A percentile compares a stretch with the other conserved stretches of the same genome.
Conservation (phyloP, 1,140 invertebrate species). For the Sinonovacula constricta region DNA sequence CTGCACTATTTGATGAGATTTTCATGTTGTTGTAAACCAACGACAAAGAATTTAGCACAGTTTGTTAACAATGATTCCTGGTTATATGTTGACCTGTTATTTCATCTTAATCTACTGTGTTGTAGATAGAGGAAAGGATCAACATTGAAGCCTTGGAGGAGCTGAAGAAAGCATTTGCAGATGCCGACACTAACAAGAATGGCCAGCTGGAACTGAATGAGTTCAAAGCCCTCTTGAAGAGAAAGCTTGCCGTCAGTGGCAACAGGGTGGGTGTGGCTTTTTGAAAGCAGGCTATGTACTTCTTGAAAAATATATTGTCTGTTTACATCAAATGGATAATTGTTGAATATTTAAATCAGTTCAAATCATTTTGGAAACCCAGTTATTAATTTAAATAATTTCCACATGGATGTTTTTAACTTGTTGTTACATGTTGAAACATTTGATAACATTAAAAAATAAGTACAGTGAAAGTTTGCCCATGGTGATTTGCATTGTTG, state of each 20-base stretch:
- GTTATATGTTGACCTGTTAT: too few species aligned
- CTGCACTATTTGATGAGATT: too few species aligned
- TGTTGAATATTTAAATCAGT: background rate
- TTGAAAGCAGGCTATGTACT: background rate
- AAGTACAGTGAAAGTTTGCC: too few species aligned
- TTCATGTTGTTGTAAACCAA: too few species aligned
- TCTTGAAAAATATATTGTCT: background rate
- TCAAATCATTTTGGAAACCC: background rate
- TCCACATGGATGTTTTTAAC: background rate
- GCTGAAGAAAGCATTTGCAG: constrained; percentile 74
- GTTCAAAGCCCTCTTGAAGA: constrained; percentile 74
- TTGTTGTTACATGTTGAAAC: background rate
- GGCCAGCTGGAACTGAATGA: constrained; percentile 75
- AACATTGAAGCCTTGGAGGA: constrained; percentile 75
- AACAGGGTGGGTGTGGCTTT: constrained; percentile 63
- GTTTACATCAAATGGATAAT: background rate
- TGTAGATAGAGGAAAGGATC: constrained; percentile 78
- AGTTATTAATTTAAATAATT: background rate
- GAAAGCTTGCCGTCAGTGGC: constrained; percentile 64
- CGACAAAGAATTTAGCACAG: too few species aligned
- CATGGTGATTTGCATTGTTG: too few species aligned
- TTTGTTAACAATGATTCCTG: too few species aligned
- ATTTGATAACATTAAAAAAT: too few species aligned
- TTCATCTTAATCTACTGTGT: too few species aligned
- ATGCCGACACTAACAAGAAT: constrained; percentile 72